Conservation (phyloP, 2,888 invertebrate genomes). For the Ceriagrion tenellum region DNA sequence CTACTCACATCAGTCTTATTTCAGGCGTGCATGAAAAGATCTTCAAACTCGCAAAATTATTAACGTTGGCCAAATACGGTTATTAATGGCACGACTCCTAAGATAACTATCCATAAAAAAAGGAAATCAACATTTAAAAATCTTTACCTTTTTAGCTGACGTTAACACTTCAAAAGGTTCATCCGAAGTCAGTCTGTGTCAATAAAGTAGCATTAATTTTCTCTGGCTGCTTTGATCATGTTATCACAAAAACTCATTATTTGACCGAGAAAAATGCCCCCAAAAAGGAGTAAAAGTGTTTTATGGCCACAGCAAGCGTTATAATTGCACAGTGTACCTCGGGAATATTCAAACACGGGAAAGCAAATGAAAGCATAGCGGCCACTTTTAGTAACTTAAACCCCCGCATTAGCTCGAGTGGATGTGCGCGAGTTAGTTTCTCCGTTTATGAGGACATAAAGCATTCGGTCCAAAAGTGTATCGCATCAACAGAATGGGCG, state of each 20-base stretch:
- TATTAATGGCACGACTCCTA: too few relatives aligned
- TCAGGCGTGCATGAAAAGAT: too few relatives aligned
- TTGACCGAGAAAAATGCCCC: neutral
- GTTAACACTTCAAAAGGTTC: too few relatives aligned
- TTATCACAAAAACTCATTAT: neutral
- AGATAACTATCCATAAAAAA: too few relatives aligned
- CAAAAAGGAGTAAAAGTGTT: neutral
- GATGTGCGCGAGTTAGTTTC: slow-evolving; percentile 28
- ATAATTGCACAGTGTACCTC: neutral
- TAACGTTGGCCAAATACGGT: too few relatives aligned
- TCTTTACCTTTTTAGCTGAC: too few relatives aligned
- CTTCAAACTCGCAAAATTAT: too few relatives aligned
- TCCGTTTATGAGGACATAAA: slow-evolving; percentile 21
- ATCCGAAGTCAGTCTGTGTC: too few relatives aligned
- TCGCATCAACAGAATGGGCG: neutral
- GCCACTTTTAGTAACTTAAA: neutral
- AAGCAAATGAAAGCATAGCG: neutral
- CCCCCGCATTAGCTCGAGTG: slow-evolving; percentile 15
- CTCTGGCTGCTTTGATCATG: neutral
- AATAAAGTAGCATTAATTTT: neutral
- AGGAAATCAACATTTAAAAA: too few relatives aligned
- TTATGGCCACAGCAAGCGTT: neutral
- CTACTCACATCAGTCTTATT: too few relatives aligned
- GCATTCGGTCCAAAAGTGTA: slow-evolving; percentile 25
- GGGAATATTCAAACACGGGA: slow-evolving; percentile 6